Percentiles rank a stretch among this genome's conserved stretches.
These are phyloP conservation scores for Columba janthina DNA, from an alignment of 2,113 vertebrate species.

Conservation along the genomic window DNA sequence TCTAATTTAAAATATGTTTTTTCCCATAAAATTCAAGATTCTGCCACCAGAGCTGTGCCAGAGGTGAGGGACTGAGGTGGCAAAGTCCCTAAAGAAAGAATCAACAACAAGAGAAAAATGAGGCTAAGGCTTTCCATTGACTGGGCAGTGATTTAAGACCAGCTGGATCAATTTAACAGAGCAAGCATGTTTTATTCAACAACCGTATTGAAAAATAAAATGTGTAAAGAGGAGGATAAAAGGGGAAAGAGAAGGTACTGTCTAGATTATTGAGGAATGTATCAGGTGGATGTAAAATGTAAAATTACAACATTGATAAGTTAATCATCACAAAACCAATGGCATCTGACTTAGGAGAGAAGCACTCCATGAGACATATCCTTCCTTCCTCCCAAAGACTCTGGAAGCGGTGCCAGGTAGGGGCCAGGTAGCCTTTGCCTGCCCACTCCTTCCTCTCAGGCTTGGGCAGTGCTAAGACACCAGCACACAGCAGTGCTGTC, in stretches of 20 bases:
- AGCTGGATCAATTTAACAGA: not conserved
- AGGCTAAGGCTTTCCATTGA: not conserved
- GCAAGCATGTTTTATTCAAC: not conserved
- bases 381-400: accelerated
- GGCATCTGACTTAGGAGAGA: not conserved
- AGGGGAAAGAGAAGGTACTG: not conserved
- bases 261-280: not conserved
- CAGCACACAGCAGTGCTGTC: accelerated
- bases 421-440: accelerated
- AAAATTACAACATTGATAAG: not conserved
- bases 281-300: not conserved
- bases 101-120: not conserved
- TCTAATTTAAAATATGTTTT: not conserved
- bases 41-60: not conserved
- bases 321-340: not conserved
- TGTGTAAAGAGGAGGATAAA: not conserved
- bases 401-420: accelerated
- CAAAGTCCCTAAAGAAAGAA: not conserved
- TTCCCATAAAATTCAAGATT: not conserved
- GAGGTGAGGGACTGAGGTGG: not conserved
- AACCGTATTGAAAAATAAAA: not conserved
- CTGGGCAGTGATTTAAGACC: not conserved
- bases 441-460: accelerated
- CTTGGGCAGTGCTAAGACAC: not conserved
- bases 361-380: accelerated